Base-by-base conservation (phyloP, 1,140 invertebrate genomes). In the Vollenhovia emeryi region DNA sequence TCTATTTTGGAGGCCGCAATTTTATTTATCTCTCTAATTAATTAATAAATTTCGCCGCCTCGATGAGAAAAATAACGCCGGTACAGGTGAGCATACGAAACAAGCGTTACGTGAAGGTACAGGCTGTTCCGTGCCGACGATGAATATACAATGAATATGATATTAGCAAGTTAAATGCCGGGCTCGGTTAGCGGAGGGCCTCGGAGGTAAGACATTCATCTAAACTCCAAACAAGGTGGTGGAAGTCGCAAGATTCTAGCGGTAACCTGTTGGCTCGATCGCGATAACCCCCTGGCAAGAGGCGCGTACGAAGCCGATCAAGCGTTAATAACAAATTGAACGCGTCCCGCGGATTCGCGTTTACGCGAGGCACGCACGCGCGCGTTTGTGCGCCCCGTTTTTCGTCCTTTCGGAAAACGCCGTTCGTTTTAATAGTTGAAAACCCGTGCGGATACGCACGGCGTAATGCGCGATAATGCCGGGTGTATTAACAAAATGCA, bases 131-230 rank as follows among this genome's bases (percentile, higher is more conserved):
- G 6, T 18, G 40, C 40, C 27, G 45, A 87, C 89, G 88, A 92
- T 92, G 91, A 91, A 92, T 92, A 92, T 92, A 91, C 91, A 92
- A 92, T 91, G 91, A 91, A 91, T 88, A 68, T 74, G 85, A 73
- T 75, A 92, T 92, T 92, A 92, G 91, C 91, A 92, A 92, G 91
- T 92, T 71, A 92, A 92, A 92, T 92, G 27, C 43, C 86, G 75
- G 82, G 64, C 69, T 85, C 82, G 21, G 57, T 33, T 50, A 57
- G 52, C 30, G 66, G 52, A 87, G 52, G 71, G 59, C 43, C 64
- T 87, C 73, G 55, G 18, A 45, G 75, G 87, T 86, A 86, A 89
- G 87, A 89, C 87, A 87, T 85, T 85, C 82, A 82, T 86, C 76
- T 78, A 69, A 87, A 89, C 71, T 89, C 75, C 68, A 86, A 88